A percentile compares a stretch with the other conserved stretches of the same genome.
Evolutionary conservation across 1,140 invertebrate species (phyloP).

Genomic region (Ephestia elutella): DNA sequence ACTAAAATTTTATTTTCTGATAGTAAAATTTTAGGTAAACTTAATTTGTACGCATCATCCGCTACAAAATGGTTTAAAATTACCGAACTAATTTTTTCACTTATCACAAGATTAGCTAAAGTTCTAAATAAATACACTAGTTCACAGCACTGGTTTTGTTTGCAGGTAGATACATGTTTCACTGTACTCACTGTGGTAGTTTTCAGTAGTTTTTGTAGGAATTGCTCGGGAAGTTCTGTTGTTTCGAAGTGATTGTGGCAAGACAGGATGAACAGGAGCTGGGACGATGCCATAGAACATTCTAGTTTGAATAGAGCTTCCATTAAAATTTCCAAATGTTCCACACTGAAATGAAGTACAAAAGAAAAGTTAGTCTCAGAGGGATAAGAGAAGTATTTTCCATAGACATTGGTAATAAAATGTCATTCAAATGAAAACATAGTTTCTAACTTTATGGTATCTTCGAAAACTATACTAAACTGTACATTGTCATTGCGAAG

Average conservation of each 20-base stretch:
- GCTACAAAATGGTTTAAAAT: slow-evolving; percentile 14
- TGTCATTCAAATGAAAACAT: too few relatives aligned
- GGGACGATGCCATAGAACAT: slow-evolving; percentile 20
- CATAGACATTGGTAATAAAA: too few relatives aligned
- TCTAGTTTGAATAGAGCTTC: slow-evolving; percentile 24
- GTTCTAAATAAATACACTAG: slow-evolving; percentile 39
- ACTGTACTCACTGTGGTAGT: slow-evolving; percentile 18
- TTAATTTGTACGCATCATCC: neutral
- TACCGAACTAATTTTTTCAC: slow-evolving; percentile 28
- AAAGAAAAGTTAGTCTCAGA: too few relatives aligned
- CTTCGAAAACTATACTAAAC: too few relatives aligned
- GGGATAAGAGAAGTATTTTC: too few relatives aligned
- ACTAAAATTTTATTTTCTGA: slow-evolving; percentile 30
- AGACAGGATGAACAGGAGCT: slow-evolving; percentile 44
- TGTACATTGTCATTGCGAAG: too few relatives aligned
- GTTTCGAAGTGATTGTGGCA: slow-evolving; percentile 38
- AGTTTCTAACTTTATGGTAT: too few relatives aligned
- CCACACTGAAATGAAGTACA: slow-evolving; percentile 28
- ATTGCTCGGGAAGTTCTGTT: slow-evolving; percentile 24
- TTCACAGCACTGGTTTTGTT: slow-evolving; percentile 22
- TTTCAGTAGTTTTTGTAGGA: slow-evolving; percentile 30
- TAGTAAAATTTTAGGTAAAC: slow-evolving; percentile 26
- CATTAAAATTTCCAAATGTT: slow-evolving; percentile 31
- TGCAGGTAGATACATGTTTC: slow-evolving; percentile 16
- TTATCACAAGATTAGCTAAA: slow-evolving; percentile 38